Evolutionary conservation across 2,113 vertebrate species (phyloP).

Genomic region (Psettodes erumei): DNA sequence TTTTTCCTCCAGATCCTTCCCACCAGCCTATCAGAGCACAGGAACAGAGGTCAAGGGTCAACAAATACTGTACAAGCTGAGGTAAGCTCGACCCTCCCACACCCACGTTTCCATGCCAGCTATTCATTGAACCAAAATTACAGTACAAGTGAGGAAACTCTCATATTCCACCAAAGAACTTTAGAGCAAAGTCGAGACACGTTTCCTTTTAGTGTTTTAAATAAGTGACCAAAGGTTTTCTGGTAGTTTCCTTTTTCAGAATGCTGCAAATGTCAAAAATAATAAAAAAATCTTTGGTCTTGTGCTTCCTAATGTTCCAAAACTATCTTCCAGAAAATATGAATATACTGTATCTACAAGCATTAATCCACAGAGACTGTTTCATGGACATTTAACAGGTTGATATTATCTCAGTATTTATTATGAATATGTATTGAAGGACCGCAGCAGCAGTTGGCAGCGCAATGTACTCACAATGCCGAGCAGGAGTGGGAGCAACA

Average conservation of each 20-base stretch:
- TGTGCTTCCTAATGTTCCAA: not conserved
- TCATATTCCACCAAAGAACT: not conserved
- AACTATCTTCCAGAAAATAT: not conserved
- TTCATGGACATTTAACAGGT: slow-evolving; percentile 26
- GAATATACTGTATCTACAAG: not conserved
- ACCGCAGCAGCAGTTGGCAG: slow-evolving; percentile 35
- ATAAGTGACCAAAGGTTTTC: slow-evolving; percentile 36
- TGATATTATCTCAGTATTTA: slow-evolving; percentile 23
- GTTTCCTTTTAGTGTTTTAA: slow-evolving; percentile 6
- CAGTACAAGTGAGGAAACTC: slow-evolving; percentile 13
- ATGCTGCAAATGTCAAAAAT: too few relatives aligned
- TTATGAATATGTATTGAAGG: slow-evolving; percentile 51
- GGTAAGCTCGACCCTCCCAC: slow-evolving; percentile 1
- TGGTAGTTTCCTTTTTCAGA: not conserved
- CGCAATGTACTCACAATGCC: slow-evolving; percentile 77
- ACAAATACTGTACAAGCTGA: not conserved
- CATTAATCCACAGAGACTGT: not conserved
- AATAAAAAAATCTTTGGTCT: not conserved
- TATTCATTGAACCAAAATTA: slow-evolving; percentile 76
- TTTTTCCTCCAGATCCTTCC: slow-evolving; percentile 74
- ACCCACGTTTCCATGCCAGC: slow-evolving; percentile 44
- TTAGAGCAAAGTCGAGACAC: slow-evolving; percentile 64
- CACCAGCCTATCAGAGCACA: slow-evolving; percentile 67
- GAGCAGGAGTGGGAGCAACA: slow-evolving; percentile 75
- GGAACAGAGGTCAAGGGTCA: slow-evolving; percentile 45